Evolutionary conservation across 2,888 invertebrate species (phyloP).

Genomic region (Drosophila hamatofila): DNA sequence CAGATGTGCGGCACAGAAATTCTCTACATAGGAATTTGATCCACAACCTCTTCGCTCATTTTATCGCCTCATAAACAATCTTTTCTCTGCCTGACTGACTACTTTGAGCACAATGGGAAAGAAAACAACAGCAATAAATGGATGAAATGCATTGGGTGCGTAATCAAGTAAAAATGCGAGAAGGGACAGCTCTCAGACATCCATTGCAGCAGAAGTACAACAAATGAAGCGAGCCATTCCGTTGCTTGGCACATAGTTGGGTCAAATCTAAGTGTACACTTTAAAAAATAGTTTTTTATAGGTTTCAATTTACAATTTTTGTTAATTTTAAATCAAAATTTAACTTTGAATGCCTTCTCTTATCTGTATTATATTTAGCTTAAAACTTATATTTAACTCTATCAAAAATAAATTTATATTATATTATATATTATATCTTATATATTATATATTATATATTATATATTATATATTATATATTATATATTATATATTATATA

Average conservation of each 20-base stretch:
- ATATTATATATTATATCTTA: too few relatives aligned
- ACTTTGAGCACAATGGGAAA: constrained; percentile 31
- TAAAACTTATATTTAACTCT: too few relatives aligned
- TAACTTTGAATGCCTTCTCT: not conserved
- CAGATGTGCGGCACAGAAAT: constrained; percentile 31
- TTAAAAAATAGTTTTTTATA: not conserved
- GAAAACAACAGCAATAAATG: constrained; percentile 40
- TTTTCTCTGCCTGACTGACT: constrained; percentile 34
- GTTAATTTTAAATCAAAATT: not conserved
- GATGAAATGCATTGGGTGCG: constrained; percentile 38
- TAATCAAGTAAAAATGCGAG: constrained; percentile 43
- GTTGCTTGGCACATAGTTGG: not conserved
- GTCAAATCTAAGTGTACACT: not conserved
- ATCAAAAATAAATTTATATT: not conserved
- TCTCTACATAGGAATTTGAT: constrained; percentile 39
- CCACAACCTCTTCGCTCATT: constrained; percentile 34
- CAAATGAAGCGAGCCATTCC: constrained; percentile 43
- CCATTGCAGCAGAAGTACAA: constrained; percentile 36
- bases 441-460: too few relatives aligned
- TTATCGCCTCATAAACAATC: constrained; percentile 59
- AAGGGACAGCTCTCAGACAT: constrained; percentile 8
- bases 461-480: too few relatives aligned
- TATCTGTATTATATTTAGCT: not conserved
- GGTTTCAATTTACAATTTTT: not conserved
- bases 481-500: too few relatives aligned